These are phyloP conservation scores for Betta splendens DNA, from an alignment of 2,797 vertebrate genomes.

Conservation along the genomic window DNA sequence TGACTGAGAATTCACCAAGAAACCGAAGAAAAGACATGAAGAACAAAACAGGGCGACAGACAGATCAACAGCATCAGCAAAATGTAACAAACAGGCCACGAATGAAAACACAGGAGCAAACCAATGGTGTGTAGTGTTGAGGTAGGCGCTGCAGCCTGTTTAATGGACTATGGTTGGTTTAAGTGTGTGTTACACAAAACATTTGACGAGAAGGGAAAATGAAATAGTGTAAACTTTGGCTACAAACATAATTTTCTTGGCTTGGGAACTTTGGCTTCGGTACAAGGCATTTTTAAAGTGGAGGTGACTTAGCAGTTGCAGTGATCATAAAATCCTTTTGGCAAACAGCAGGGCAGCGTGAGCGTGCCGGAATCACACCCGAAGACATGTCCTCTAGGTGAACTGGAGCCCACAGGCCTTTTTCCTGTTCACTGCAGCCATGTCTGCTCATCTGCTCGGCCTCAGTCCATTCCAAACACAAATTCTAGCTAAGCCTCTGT, in stretches of 20 bases:
- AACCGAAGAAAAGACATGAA: too few species aligned
- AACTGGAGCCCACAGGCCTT: conserved; percentile 20
- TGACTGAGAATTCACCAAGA: too few species aligned
- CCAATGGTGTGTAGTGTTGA: too few species aligned
- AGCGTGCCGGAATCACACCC: conserved; percentile 29
- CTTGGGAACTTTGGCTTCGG: not conserved
- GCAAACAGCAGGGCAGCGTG: conserved; percentile 19
- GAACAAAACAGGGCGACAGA: too few species aligned
- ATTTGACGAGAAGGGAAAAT: not conserved
- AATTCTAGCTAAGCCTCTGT: not conserved
- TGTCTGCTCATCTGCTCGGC: not conserved
- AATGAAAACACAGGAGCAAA: too few species aligned
- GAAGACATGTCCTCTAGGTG: conserved; percentile 36
- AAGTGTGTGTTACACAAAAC: too few species aligned
- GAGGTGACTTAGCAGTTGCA: conserved; percentile 11
- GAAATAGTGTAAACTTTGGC: not conserved
- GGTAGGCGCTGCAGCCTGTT: too few species aligned
- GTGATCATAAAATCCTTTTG: conserved; percentile 40
- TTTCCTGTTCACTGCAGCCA: conserved; percentile 3
- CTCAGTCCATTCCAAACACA: not conserved
- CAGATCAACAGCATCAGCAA: too few species aligned
- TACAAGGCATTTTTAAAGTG: conserved; percentile 7
- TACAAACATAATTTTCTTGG: not conserved
- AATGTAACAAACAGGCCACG: too few species aligned
- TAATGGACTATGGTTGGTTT: too few species aligned